Evolutionary conservation across 2,888 invertebrate genomes (phyloP).

Genomic region (Drosophila gaucha): DNA sequence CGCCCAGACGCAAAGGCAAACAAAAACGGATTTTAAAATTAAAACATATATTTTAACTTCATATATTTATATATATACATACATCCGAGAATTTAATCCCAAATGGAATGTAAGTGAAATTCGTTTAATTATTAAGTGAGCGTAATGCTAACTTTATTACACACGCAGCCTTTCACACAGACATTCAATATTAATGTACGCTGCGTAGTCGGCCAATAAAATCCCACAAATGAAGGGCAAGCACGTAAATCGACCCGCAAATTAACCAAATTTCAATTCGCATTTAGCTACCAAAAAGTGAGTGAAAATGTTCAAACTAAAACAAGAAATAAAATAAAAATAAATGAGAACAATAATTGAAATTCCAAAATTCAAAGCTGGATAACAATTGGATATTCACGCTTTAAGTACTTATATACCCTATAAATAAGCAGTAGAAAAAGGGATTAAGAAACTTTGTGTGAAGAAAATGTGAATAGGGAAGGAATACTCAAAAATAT

Average conservation of each 20-base stretch:
- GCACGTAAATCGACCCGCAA: constrained; percentile 7
- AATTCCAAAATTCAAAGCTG: neutral
- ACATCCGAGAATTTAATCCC: neutral
- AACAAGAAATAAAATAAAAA: constrained; percentile 7
- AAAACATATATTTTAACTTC: neutral
- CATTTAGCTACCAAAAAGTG: constrained; percentile 17
- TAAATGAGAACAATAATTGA: neutral
- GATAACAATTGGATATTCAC: neutral
- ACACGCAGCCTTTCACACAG: constrained; percentile 36
- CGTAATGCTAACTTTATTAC: constrained; percentile 7
- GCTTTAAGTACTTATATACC: neutral
- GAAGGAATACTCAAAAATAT: neutral
- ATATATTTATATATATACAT: neutral
- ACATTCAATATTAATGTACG: constrained; percentile 55
- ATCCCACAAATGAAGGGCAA: constrained; percentile 9
- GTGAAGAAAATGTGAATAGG: too few species aligned
- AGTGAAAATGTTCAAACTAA: neutral
- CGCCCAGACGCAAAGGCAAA: neutral
- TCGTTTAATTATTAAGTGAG: constrained; percentile 2
- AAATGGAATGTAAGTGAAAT: neutral
- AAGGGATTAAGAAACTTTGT: neutral
- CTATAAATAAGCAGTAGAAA: too few species aligned
- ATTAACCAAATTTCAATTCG: constrained; percentile 25
- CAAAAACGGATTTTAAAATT: neutral
- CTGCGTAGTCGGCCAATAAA: constrained; percentile 33